phyloP scores from a whole-genome alignment of 2,113 vertebrate species.

The Cryptotis parvus region DNA sequence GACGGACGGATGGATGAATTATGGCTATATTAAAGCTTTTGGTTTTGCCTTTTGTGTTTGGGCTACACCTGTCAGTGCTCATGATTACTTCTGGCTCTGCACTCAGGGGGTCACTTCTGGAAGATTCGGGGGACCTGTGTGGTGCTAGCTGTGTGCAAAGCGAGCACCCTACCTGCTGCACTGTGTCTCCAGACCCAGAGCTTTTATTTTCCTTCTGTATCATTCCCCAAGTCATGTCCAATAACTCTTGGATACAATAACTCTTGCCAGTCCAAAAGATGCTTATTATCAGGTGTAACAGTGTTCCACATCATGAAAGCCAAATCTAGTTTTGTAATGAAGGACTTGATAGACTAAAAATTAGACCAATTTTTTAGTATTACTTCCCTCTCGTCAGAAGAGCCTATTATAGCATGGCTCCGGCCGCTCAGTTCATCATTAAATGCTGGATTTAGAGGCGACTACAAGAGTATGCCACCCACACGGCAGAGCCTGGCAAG shows the following conservation, averaged over 20 bases:
- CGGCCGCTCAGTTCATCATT: no score
- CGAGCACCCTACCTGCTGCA: not conserved
- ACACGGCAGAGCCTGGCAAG: no score
- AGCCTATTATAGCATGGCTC: no score
- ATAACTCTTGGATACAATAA: not conserved
- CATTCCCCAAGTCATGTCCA: not conserved
- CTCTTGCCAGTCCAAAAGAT: not conserved
- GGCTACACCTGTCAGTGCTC: not conserved
- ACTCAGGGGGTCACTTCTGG: no score
- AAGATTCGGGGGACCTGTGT: not conserved
- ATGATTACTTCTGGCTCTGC: no score
- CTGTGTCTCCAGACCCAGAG: not conserved
- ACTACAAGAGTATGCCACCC: no score
- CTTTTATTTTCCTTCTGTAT: not conserved
- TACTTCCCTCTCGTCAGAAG: no score
- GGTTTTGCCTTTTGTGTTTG: not conserved
- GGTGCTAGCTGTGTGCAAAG: not conserved
- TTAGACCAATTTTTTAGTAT: not conserved
- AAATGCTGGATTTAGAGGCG: no score
- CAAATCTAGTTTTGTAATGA: constrained; percentile 3
- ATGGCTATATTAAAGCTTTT: not conserved
- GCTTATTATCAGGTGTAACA: not conserved
- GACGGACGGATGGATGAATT: no score
- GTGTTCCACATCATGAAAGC: not conserved
- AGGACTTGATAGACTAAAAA: not conserved